Evolutionary conservation across 2,888 invertebrate species (phyloP).

Genomic region (Ptilodon capucinus): DNA sequence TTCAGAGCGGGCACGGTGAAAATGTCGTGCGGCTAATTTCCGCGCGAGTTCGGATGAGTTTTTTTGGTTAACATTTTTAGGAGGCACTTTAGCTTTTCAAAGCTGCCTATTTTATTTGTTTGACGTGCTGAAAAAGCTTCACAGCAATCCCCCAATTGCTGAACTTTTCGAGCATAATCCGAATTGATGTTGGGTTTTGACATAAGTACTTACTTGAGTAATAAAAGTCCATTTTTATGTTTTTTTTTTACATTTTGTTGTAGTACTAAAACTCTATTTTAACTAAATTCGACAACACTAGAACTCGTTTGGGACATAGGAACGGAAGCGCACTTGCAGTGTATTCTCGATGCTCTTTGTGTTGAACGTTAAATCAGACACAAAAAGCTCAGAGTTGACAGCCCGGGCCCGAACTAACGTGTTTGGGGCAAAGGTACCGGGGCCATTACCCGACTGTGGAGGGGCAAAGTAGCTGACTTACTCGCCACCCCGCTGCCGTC

Average conservation of each 20-base stretch:
- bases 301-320: neutral
- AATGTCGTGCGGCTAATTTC: constrained; percentile 66
- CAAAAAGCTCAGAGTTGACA: constrained; percentile 56
- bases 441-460: constrained; percentile 54
- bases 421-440: constrained; percentile 57
- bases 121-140: constrained; percentile 7
- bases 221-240: no score
- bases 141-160: constrained; percentile 3
- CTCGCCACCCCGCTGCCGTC: constrained; percentile 37
- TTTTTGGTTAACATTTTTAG: constrained; percentile 12
- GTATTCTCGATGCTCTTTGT: constrained; percentile 11
- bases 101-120: constrained; percentile 2
- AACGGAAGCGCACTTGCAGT: constrained; percentile 34
- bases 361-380: constrained; percentile 44
- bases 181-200: neutral
- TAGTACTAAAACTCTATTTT: no score
- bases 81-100: constrained; percentile 2
- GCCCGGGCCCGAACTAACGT: constrained; percentile 37
- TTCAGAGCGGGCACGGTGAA: constrained; percentile 51
- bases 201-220: no score
- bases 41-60: constrained; percentile 20
- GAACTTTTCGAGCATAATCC: constrained; percentile 6
- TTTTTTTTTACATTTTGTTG: no score
- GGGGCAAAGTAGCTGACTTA: constrained; percentile 49
- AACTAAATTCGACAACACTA: neutral